Evolutionary conservation across 2,797 vertebrate genomes (phyloP), one percentile per base, ranked within the genome.

Genomic region (Cercopithecus hamlyni): DNA sequence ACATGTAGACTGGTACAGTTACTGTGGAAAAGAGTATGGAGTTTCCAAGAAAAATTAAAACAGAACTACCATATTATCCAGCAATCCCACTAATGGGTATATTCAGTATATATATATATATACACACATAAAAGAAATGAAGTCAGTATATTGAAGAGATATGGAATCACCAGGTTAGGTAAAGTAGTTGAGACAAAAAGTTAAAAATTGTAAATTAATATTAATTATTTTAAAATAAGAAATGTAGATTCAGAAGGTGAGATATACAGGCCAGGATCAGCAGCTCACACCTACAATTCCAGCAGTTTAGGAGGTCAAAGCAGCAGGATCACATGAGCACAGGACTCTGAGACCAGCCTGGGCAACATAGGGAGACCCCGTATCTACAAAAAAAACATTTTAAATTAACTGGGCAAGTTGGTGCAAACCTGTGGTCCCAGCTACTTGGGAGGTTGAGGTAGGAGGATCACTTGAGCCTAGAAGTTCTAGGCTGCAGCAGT

Each of bases 201-300:
- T 77, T 58, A 72, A 77, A 93, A 33, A 57, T 30, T 22, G 7
- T 81, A 2, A 95, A 55, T n/a, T 84, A 41, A 43, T 86, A 85
- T 92, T 93, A 11, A n/a, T 73, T 45, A 80, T 93, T 89, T 93
- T 94, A 3, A 95, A 80, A 64, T 64, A 73, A 96, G 20, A 13
- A 76, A 88, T 87, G 72, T 85, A 33, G 7, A 30, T 70, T 48
- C 45, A 93, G 39, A 86, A 39, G 36, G 2, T 88, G 2, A 90
- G 24, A 84, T 73, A 50, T 14, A 13, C n/a, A 77, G 9, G 30
- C 61, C 61, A 64, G 61, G 14, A 64, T 64, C 30, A n/a, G 61
- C 8, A 12, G 30, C 30, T 19, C 33, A 4, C 30, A 17, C 61
- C 61, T 64, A n/a, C 33, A 64, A 15, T 64, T 64, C 61, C n/a